phyloP scores from a whole-genome alignment of 2,797 vertebrate species.

The Phrynocephalus forsythii region DNA sequence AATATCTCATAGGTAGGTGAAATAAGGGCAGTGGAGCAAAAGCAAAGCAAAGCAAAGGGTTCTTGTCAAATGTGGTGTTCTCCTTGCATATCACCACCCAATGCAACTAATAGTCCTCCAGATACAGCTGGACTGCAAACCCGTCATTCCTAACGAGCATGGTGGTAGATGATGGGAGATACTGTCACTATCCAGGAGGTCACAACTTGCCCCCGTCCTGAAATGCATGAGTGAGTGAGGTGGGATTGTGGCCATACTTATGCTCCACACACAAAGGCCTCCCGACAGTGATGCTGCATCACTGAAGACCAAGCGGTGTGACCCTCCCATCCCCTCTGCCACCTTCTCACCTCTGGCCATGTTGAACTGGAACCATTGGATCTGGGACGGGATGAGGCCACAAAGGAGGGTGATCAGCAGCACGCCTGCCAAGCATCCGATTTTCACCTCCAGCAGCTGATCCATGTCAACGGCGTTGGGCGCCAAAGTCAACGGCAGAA shows the following conservation, averaged over 20 bases:
- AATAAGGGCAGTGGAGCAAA: too few relatives aligned
- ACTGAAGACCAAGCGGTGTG: too few relatives aligned
- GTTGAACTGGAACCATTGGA: slow-evolving; percentile 72
- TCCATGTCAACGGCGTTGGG: slow-evolving; percentile 64
- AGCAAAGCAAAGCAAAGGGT: neutral
- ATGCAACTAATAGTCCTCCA: neutral
- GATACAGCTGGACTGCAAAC: neutral
- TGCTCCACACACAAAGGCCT: neutral
- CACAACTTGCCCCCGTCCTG: neutral
- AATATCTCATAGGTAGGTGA: neutral
- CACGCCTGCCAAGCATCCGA: slow-evolving; percentile 70
- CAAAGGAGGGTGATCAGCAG: slow-evolving; percentile 67
- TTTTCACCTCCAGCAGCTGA: slow-evolving; percentile 62
- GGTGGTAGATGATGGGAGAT: neutral
- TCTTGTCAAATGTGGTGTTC: neutral
- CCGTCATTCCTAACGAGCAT: neutral
- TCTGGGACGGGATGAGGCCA: slow-evolving; percentile 69
- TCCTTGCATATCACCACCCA: neutral
- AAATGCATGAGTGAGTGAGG: neutral
- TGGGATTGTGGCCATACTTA: too few relatives aligned
- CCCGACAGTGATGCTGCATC: too few relatives aligned
- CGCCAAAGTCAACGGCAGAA: slow-evolving; percentile 6
- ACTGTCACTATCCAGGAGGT: neutral
- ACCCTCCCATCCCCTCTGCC: neutral
- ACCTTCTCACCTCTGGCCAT: slow-evolving; percentile 68